Evolutionary conservation across 2,888 invertebrate genomes (phyloP).

Genomic region (Acrobasis consociella): DNA sequence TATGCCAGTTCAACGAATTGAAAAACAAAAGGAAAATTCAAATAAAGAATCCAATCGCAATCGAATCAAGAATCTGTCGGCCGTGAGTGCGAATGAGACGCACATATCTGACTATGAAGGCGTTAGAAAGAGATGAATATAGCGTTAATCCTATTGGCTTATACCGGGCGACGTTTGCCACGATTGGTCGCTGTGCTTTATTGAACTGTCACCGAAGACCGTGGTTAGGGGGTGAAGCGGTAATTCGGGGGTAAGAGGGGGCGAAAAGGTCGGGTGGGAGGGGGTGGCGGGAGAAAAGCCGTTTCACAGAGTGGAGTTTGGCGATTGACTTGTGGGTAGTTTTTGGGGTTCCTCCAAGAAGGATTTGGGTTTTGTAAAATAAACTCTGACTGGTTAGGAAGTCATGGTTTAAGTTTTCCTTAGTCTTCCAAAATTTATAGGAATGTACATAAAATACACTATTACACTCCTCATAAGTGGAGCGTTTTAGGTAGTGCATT

Average conservation of each 20-base stretch:
- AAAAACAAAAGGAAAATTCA: constrained; percentile 74
- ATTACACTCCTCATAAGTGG: no score
- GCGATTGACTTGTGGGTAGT: constrained; percentile 82
- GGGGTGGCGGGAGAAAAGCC: constrained; percentile 54
- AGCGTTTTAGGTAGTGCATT: no score
- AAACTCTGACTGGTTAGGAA: no score
- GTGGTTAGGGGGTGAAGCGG: constrained; percentile 77
- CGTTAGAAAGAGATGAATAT: constrained; percentile 52
- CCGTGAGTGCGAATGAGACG: constrained; percentile 61
- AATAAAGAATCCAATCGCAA: constrained; percentile 78
- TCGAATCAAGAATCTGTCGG: constrained; percentile 78
- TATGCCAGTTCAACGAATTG: constrained; percentile 55
- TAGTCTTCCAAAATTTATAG: no score
- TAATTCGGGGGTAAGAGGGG: constrained; percentile 74
- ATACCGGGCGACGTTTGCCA: constrained; percentile 80
- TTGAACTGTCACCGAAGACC: constrained; percentile 82
- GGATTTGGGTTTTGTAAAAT: constrained; percentile 29
- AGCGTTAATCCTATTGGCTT: constrained; percentile 83
- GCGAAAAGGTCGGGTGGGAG: constrained; percentile 42
- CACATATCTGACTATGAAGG: constrained; percentile 32
- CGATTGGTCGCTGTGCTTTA: constrained; percentile 81
- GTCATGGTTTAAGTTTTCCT: no score
- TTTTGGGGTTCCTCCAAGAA: constrained; percentile 70
- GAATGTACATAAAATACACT: no score
- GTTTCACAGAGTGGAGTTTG: constrained; percentile 76